Evolutionary conservation across 2,888 invertebrate genomes (phyloP).

Genomic region (Melieria crassipennis): DNA sequence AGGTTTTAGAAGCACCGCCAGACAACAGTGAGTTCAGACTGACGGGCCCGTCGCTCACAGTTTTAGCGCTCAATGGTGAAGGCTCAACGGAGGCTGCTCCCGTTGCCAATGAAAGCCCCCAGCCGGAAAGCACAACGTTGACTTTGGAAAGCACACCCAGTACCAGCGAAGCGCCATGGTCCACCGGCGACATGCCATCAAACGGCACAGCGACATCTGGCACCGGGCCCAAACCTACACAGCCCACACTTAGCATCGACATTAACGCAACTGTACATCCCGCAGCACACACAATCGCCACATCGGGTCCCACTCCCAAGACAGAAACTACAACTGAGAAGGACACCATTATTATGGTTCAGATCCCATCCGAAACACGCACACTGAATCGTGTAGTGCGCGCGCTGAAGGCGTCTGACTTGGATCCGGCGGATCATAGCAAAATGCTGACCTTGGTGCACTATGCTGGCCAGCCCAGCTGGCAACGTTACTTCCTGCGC

Average conservation of each 20-base stretch:
- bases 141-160: not conserved
- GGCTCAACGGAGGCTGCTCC: no score
- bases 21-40: no score
- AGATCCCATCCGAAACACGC: not conserved
- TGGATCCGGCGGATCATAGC: not conserved
- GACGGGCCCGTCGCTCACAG: no score
- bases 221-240: not conserved
- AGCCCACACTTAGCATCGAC: not conserved
- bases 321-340: not conserved
- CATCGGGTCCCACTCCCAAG: not conserved
- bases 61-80: no score
- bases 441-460: constrained; percentile 10
- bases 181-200: no score
- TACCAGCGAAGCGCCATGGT: not conserved
- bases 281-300: not conserved
- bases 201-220: not conserved
- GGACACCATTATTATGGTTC: not conserved
- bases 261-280: not conserved
- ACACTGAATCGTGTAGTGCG: constrained; percentile 6
- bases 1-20: no score
- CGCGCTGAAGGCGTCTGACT: not conserved
- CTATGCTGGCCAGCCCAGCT: constrained; percentile 7
- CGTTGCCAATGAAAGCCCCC: not conserved
- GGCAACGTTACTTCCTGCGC: constrained; percentile 4
- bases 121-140: not conserved